These are phyloP conservation scores for Empidonax traillii DNA, from an alignment of 2,113 vertebrate species.

Conservation along the genomic window DNA sequence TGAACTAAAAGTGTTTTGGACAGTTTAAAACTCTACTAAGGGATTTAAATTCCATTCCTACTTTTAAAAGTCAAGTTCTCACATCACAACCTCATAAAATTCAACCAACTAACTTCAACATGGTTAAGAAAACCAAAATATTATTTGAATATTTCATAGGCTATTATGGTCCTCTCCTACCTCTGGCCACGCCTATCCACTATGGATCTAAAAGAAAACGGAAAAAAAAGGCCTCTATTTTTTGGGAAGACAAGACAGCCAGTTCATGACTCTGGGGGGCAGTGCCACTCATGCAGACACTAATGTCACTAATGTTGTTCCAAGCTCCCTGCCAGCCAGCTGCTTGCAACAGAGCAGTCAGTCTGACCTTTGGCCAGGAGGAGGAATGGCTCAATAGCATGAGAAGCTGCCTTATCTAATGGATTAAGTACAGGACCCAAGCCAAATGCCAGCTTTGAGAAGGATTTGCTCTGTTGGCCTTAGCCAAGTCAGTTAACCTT, in stretches of 20 bases:
- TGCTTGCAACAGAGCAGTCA: conserved; percentile 30
- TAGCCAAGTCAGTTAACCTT: conserved; percentile 21
- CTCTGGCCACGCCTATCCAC: background rate
- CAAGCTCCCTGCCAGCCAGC: conserved; percentile 56
- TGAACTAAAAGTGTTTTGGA: background rate
- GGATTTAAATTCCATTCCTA: background rate
- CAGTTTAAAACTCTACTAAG: background rate
- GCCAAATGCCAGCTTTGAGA: conserved; percentile 50
- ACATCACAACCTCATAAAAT: background rate
- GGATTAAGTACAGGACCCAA: conserved; percentile 49
- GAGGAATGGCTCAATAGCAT: conserved; percentile 41
- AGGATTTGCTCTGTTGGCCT: conserved; percentile 26
- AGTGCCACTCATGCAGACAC: conserved; percentile 50
- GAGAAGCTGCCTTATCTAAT: conserved; percentile 58
- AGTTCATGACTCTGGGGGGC: conserved; percentile 32
- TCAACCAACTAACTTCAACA: background rate
- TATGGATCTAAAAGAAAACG: background rate
- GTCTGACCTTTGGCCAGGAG: conserved; percentile 50
- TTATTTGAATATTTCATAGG: conserved; percentile 11
- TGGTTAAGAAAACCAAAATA: background rate
- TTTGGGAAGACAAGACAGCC: conserved; percentile 20
- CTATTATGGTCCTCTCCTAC: background rate
- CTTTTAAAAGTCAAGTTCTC: background rate
- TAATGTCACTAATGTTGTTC: conserved; percentile 51
- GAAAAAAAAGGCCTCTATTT: conserved; percentile 23